phyloP scores from a whole-genome alignment of 2,888 invertebrate species.

The Trichopria drosophilae region DNA sequence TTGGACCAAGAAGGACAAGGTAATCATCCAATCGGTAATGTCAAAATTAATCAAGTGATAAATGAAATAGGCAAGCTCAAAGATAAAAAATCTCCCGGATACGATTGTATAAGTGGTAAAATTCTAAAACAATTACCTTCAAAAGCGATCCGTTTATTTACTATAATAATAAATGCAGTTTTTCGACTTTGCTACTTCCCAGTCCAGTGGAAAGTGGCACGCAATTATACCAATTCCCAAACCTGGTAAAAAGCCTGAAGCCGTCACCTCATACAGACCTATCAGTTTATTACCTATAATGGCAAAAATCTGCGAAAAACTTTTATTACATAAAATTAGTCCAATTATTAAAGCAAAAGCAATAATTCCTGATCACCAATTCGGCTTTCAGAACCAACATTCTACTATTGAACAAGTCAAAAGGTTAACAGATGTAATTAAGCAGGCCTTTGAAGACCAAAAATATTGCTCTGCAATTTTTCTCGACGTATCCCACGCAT shows the following conservation, averaged over 20 bases:
- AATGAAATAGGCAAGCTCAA: too few species aligned
- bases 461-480: not conserved
- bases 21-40: not conserved
- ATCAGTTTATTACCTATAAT: too few species aligned
- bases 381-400: not conserved
- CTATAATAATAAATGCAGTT: not conserved
- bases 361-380: too few species aligned
- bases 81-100: not conserved
- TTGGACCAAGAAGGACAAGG: not conserved
- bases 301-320: conserved; percentile 3
- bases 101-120: not conserved
- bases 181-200: not conserved
- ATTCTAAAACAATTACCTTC: not conserved
- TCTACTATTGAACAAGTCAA: not conserved
- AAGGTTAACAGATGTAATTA: too few species aligned
- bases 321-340: conserved; percentile 33
- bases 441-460: not conserved
- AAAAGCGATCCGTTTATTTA: not conserved
- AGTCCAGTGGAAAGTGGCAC: not conserved
- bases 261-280: not conserved
- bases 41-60: not conserved
- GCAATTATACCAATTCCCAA: conserved; percentile 6
- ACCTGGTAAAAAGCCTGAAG: not conserved
- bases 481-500: not conserved
- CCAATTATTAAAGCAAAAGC: conserved; percentile 12